Evolutionary conservation across 2,797 vertebrate genomes (phyloP).

Genomic region (Sebastes diaconus): DNA sequence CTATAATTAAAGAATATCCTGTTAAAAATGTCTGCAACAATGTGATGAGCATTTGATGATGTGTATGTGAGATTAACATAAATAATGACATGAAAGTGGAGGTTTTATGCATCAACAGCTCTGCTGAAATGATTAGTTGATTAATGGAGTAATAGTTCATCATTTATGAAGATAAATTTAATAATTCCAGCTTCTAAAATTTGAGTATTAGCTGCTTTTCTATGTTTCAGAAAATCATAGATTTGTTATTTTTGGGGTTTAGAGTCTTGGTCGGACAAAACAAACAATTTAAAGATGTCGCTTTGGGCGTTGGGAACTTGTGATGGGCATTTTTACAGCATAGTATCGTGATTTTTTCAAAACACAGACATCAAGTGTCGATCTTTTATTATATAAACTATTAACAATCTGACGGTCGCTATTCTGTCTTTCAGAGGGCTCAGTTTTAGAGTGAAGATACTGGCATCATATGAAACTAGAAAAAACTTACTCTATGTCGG

Average conservation of each 20-base stretch:
- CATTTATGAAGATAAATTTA: not conserved
- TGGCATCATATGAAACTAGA: too few relatives aligned
- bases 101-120: not conserved
- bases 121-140: not conserved
- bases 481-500: accelerated
- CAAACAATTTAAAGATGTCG: not conserved
- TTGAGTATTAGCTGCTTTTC: not conserved
- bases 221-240: not conserved
- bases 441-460: too few relatives aligned
- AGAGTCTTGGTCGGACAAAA: not conserved
- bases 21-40: not conserved
- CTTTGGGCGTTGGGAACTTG: not conserved
- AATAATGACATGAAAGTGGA: conserved; percentile 11
- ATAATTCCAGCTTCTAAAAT: not conserved
- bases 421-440: too few relatives aligned
- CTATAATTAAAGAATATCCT: conserved; percentile 2
- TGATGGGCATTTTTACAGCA: not conserved
- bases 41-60: not conserved
- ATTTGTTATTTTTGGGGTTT: not conserved
- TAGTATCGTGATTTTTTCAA: too few relatives aligned
- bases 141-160: not conserved
- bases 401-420: too few relatives aligned
- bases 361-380: too few relatives aligned
- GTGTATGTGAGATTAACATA: conserved; percentile 1
- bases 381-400: too few relatives aligned